Base-by-base conservation (phyloP, 2,113 vertebrate species). In the Lophotis ruficrista region DNA sequence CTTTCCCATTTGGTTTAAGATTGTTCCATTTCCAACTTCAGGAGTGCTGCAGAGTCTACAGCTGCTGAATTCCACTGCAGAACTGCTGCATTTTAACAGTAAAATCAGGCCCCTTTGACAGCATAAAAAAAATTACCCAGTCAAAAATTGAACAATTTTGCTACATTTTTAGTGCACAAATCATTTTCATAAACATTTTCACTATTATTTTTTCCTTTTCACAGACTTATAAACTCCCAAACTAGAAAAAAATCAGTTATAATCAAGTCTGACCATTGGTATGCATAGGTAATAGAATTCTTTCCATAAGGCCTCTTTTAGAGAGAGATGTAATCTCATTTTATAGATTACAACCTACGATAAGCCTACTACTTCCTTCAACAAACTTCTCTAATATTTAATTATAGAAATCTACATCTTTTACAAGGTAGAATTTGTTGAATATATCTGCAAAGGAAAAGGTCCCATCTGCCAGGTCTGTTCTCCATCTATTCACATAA, bases 161-260 rank as follows among this genome's bases (percentile, higher is more conserved):
- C 10, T 30, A 9, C 0, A 6, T 25, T 62, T 41, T 78, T 20
- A 35, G 16, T 35, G 37, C 10, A 60, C 2, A 81, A 81, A 66
- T 64, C 28, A 47, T 65, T 94, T 84, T 64, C 17, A 82, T 14
- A 93, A 93, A 60, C 7, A 28, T 61, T 69, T 70, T 78, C n/a
- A 65, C 2, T 14, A 6, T 30, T 33, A 4, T 10, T 64, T 91
- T 64, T 79, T 71, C 27, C 2, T 72, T 73, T 71, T 45, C 17
- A 56, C 2, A 69, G 18, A 18, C 38, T n/a, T 60, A 51, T 53
- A 45, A 60, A 24, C 3, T 37, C 7, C 17, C 19, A 60, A 8
- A n/a, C 11, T 30, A 68, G 16, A 38, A 31, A 83, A 24, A 31
- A 9, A 4, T 69, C 6, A 57, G 4, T 20, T 30, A 41, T 35